Evolutionary conservation across 2,797 vertebrate species (phyloP).

Genomic region (Coranthus polyacanthus): DNA sequence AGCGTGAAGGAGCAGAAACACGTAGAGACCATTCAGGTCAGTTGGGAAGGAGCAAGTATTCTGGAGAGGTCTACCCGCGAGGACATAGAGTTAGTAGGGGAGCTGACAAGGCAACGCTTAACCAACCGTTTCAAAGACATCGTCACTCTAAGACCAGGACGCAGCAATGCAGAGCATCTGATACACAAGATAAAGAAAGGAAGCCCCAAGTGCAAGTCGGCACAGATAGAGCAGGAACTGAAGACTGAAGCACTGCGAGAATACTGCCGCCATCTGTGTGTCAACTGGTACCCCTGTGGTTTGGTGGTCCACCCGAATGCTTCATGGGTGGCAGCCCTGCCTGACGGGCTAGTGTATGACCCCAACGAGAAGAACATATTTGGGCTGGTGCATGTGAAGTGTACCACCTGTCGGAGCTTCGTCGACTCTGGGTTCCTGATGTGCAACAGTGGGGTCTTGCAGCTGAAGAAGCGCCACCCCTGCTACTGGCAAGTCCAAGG

Average conservation of each 20-base stretch:
- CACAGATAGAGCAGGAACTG: conserved; percentile 28
- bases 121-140: conserved; percentile 53
- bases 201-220: neutral
- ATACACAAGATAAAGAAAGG: conserved; percentile 44
- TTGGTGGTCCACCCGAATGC: conserved; percentile 55
- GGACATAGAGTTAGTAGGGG: neutral
- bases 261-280: conserved; percentile 50
- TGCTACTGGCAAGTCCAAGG: conserved; percentile 66
- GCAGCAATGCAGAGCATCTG: conserved; percentile 20
- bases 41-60: conserved; percentile 43
- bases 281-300: conserved; percentile 68
- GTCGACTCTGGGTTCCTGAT: conserved; percentile 27
- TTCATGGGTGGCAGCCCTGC: conserved; percentile 61
- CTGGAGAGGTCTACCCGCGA: conserved; percentile 50
- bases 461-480: conserved; percentile 30
- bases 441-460: conserved; percentile 13
- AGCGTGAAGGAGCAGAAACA: conserved; percentile 15
- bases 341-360: conserved; percentile 68
- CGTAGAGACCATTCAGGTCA: conserved; percentile 21
- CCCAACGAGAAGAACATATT: conserved; percentile 41
- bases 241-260: conserved; percentile 46
- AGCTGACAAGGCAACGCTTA: conserved; percentile 38
- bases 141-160: conserved; percentile 43
- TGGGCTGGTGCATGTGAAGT: conserved; percentile 59
- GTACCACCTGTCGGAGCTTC: conserved; percentile 22